Conservation (phyloP, 2,113 vertebrate genomes). For the Amia ocellicauda region DNA sequence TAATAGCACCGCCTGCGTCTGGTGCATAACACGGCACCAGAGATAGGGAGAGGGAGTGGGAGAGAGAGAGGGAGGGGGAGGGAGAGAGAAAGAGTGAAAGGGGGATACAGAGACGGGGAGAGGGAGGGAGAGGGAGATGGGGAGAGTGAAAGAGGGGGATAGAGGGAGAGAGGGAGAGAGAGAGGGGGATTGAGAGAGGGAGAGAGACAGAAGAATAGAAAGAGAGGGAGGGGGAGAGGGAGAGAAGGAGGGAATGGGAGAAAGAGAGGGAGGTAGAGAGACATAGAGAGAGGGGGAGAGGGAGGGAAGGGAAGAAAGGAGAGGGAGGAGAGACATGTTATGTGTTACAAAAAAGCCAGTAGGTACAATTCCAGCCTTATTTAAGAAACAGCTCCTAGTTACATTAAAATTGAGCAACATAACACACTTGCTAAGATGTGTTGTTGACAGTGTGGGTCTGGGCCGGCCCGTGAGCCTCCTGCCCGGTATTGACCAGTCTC, state of each 20-base stretch:
- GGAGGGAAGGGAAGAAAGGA: slow-evolving; percentile 23
- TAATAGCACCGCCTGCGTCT: too few relatives aligned
- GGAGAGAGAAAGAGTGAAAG: slow-evolving; percentile 11
- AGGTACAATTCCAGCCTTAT: too few relatives aligned
- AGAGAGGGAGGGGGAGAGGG: slow-evolving; percentile 18
- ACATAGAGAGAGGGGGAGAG: slow-evolving; percentile 17
- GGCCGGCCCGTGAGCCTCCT: too few relatives aligned
- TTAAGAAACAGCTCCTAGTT: too few relatives aligned
- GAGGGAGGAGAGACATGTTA: slow-evolving; percentile 2
- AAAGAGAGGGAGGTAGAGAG: slow-evolving; percentile 21
- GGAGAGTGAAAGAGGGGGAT: background rate
- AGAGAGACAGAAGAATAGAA: slow-evolving; percentile 21
- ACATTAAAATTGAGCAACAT: too few relatives aligned
- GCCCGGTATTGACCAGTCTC: too few relatives aligned
- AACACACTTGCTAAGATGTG: too few relatives aligned
- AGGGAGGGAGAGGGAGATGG: background rate
- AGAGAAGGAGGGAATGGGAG: slow-evolving; percentile 19
- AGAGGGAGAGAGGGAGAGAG: slow-evolving; percentile 13
- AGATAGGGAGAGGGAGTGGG: slow-evolving; percentile 10
- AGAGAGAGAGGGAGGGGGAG: slow-evolving; percentile 22
- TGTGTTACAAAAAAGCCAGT: too few relatives aligned
- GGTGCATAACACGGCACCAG: slow-evolving; percentile 8
- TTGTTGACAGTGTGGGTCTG: too few relatives aligned
- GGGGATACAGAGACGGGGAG: slow-evolving; percentile 12
- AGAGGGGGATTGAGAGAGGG: slow-evolving; percentile 8